These are phyloP conservation scores for Pangasius mekongensis DNA, from an alignment of 2,797 vertebrate genomes.

Conservation along the genomic window DNA sequence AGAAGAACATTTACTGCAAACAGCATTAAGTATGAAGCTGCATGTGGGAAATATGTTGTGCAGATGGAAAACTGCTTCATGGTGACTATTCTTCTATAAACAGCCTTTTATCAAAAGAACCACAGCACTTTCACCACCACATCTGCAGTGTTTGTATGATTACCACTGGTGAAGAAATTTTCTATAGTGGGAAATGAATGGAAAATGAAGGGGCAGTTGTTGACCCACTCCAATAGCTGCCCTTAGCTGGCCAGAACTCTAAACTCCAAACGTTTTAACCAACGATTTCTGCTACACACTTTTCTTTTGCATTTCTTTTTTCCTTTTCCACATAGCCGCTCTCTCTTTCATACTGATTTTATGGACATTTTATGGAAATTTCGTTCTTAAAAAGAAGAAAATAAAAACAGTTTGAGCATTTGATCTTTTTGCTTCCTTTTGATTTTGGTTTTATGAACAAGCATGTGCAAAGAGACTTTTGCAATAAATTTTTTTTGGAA, in stretches of 20 bases:
- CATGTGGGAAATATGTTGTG: not conserved
- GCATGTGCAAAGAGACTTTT: no score
- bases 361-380: not conserved
- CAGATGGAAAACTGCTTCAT: constrained; percentile 3
- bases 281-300: not conserved
- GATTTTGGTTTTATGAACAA: no score
- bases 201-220: not conserved
- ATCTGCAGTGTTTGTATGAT: not conserved
- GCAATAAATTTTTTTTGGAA: no score
- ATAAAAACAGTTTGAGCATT: no score
- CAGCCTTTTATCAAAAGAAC: constrained; percentile 5
- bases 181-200: not conserved
- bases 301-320: no score
- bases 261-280: not conserved
- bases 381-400: not conserved
- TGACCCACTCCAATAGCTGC: not conserved
- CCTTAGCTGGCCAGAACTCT: not conserved
- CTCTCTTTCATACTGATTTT: not conserved
- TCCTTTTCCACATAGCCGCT: no score
- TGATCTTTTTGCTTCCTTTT: no score
- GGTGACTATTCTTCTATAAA: not conserved
- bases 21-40: not conserved
- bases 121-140: not conserved
- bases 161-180: not conserved
- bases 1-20: not conserved